A percentile compares a stretch with the other conserved stretches of the same genome.
Evolutionary conservation across 1,140 invertebrate species (phyloP).

Genomic region (Copidosoma floridanum): DNA sequence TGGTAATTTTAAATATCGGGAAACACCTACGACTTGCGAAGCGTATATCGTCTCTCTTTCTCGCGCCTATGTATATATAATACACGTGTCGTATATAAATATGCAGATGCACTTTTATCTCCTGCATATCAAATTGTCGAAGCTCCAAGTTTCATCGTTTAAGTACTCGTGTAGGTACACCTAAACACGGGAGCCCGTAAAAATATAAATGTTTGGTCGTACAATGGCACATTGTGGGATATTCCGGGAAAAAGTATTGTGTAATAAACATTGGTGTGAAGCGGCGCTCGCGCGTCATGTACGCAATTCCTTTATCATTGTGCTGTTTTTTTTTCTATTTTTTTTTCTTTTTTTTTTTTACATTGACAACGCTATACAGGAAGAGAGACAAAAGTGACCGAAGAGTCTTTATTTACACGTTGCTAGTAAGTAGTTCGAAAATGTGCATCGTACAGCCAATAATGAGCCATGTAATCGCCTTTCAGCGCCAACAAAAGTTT

Average conservation of each 20-base stretch:
- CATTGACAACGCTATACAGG: conserved; percentile 3
- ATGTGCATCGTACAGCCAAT: conserved; percentile 14
- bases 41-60: conserved; percentile 1
- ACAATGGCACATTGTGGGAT: conserved; percentile 26
- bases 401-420: not conserved
- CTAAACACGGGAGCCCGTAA: conserved; percentile 25
- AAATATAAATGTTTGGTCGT: conserved; percentile 31
- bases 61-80: no score
- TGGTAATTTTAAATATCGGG: no score
- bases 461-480: conserved; percentile 7
- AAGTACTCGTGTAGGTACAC: conserved; percentile 27
- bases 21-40: conserved; percentile 11
- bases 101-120: not conserved
- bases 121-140: conserved; percentile 1
- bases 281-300: no score
- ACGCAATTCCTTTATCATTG: no score
- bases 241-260: not conserved
- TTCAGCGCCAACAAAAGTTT: conserved; percentile 28
- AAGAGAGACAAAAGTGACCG: not conserved
- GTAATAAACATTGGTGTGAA: conserved; percentile 10
- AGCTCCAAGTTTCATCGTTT: no score
- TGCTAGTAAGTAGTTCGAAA: not conserved
- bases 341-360: not conserved
- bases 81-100: conserved; percentile 5
- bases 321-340: not conserved